A percentile compares a stretch with the other conserved stretches of the same genome.
These are phyloP conservation scores for Germaria angustata DNA, from an alignment of 2,888 invertebrate species.

Conservation along the genomic window DNA sequence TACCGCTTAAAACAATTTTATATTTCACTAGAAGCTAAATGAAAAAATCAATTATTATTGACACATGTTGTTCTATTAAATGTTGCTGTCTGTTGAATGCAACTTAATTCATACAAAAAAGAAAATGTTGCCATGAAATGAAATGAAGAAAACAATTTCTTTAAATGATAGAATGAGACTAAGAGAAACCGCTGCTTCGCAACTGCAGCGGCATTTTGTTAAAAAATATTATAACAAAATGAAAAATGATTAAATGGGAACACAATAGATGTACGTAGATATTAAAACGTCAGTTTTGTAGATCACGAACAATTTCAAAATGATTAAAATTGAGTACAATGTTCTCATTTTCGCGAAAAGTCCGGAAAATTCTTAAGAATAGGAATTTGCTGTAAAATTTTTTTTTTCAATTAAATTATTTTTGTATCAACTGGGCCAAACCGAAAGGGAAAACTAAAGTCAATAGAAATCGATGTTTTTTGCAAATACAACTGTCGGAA, in stretches of 20 bases:
- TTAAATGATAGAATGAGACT: neutral
- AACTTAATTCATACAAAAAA: neutral
- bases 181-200: neutral
- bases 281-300: neutral
- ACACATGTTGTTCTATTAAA: constrained; percentile 39
- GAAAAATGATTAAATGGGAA: constrained; percentile 18
- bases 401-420: too few species aligned
- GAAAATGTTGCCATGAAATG: neutral
- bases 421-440: too few species aligned
- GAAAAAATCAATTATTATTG: constrained; percentile 42
- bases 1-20: neutral
- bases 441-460: too few species aligned
- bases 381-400: neutral
- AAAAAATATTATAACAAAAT: neutral
- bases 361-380: neutral
- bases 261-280: neutral
- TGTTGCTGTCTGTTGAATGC: constrained; percentile 38
- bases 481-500: too few species aligned
- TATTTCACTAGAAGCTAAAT: neutral
- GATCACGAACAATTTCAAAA: neutral
- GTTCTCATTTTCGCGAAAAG: neutral
- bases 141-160: neutral
- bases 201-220: constrained; percentile 2
- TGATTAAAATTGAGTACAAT: neutral
- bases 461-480: too few species aligned